Base-by-base conservation (phyloP, 1,140 invertebrate species). In the Drosophila subobscura region DNA sequence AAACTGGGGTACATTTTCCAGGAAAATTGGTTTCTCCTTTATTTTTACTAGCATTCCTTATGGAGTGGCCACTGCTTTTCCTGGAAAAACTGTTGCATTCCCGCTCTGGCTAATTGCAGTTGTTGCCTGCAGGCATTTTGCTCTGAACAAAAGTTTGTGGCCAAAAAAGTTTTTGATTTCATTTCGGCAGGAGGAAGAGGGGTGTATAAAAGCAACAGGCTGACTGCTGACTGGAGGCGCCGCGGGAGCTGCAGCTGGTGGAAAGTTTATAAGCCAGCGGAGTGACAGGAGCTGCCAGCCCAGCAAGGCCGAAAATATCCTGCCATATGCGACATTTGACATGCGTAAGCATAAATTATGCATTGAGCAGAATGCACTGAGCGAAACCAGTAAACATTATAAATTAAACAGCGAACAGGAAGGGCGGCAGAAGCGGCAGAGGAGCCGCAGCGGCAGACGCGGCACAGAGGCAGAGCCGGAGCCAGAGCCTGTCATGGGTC, bases 341-440 rank as follows among this genome's bases (percentile, higher is more conserved):
- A 57, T 73, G 59, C 70, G 70, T 73, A 73, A 47, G 70, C 71
- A 74, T 74, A 53, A 74, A 73, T 74, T 73, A 74, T 74, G 71
- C 65, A 67, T 10, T 14, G 16, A 14, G 23, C 2, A 29, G 60
- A 25, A 59, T 59, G 47, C 65, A 70, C 60, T 65, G 63, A 41
- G 5, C 46, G 55, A 53, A 64, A 53, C 57, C 20, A 42, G 70
- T 50, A 72, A 73, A 72, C 29, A 72, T 5, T 14, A 29, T 33
- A 40, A 40, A 65, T 41, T 20, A 57, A 57, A 52, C 14, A 52
- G 6, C 3, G 52, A 57, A 57, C 14, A 52, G 6, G 3, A 58
- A 37, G 37, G 10, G 23, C 20, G 41, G 25, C 14, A 42, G 33
- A 8, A n/a, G n/a, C n/a, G n/a, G 7, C 25, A n/a, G 14, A 37